Evolutionary conservation across 2,888 invertebrate species (phyloP), one percentile per base, ranked within the genome.

Genomic region (Calliphora vomitoria): DNA sequence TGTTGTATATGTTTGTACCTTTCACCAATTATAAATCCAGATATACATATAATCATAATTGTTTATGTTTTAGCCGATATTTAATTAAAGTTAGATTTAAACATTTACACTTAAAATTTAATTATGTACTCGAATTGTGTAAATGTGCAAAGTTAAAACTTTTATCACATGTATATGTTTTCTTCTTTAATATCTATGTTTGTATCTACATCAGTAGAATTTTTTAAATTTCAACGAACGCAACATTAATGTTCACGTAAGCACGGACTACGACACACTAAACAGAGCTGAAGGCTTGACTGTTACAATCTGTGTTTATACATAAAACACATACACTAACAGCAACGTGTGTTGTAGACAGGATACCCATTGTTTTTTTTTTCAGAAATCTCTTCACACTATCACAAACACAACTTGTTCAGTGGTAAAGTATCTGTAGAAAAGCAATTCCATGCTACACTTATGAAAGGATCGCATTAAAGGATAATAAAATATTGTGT

Each of bases 11-110:
- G 6, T 35, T 5, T 44, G 3, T 94, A 95, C 94, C 95, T 94
- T 94, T 95, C 92, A 94, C 94, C 93, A 94, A 94, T 93, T 90
- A 94, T 92, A 94, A 95, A 95, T 93, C 95, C 95, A 79, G 95
- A 95, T 91, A 95, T 95, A 91, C 95, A 95, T 92, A 95, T 95
- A 91, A 95, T 94, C 95, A 95, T 95, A 87, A 15, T 91, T 93
- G 85, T 79, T 47, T 64, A 15, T 44, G 18, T 18, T 13, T 66
- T 41, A n/a, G 15, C 20, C n/a, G 8, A 66, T 18, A 20, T 38
- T 38, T 44, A 44, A 8, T 44, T 44, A 13, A 10, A 44, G 13
- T 44, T 44, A 13, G 44, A 13, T 44, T 66, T 55, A 8, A 58
- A 31, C 69, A 47, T 31, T 44, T n/a, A n/a, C 53, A 38, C 41